These are phyloP conservation scores for Caligus rogercresseyi DNA, from an alignment of 1,140 invertebrate genomes.

Conservation along the genomic window DNA sequence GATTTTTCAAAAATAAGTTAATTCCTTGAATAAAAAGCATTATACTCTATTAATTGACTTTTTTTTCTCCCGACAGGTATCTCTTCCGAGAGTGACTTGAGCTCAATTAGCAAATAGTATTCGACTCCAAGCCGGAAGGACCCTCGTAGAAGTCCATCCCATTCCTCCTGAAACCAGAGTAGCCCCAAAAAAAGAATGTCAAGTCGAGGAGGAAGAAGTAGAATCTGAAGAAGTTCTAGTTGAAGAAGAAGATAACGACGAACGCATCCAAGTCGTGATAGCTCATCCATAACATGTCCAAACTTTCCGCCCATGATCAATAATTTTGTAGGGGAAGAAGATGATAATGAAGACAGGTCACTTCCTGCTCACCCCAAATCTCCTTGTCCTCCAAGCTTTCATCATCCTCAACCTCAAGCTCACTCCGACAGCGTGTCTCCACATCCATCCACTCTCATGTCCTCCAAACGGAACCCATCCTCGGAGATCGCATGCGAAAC, in stretches of 20 bases:
- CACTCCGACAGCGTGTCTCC: not conserved
- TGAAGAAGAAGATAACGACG: too few species aligned
- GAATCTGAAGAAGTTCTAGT: too few species aligned
- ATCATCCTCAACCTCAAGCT: not conserved
- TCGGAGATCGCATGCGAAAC: slow-evolving; percentile 4
- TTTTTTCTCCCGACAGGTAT: not conserved
- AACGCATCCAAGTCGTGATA: too few species aligned
- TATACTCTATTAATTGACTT: not conserved
- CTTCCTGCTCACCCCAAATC: not conserved
- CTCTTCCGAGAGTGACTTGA: not conserved
- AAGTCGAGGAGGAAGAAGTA: not conserved
- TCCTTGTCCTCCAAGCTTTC: not conserved
- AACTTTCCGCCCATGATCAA: not conserved
- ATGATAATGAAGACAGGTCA: not conserved
- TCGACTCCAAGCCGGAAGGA: not conserved
- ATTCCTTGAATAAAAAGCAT: not conserved
- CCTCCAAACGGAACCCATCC: slow-evolving; percentile 6
- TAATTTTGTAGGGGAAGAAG: not conserved
- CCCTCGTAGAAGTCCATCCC: not conserved
- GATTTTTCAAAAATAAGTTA: not conserved
- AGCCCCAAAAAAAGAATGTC: too few species aligned
- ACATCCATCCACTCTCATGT: slow-evolving; percentile 4
- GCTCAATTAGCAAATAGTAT: not conserved
- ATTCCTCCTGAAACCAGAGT: not conserved
- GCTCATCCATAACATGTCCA: not conserved